phyloP scores from a whole-genome alignment of 53 echinoderm and acorn worm species.

The Echinarachnius parma region DNA sequence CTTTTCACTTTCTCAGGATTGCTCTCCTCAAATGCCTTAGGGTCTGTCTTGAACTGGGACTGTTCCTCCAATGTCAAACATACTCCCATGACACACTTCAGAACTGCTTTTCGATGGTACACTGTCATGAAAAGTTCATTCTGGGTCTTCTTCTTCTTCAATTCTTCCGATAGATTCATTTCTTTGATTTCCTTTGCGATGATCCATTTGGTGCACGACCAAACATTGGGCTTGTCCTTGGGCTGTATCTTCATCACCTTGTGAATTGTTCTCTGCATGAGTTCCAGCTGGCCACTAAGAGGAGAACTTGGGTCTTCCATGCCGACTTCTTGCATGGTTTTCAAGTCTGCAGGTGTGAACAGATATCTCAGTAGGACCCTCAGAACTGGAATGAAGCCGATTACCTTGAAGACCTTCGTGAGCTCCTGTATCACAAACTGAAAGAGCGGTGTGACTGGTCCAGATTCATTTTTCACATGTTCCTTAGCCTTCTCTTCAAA shows the following conservation, averaged over 20 bases:
- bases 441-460: constrained; percentile 7
- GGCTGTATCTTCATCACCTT: constrained; percentile 5
- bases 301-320: not conserved
- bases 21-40: constrained; percentile 7
- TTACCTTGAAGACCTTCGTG: not conserved
- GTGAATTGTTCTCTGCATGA: constrained; percentile 13
- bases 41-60: constrained; percentile 17
- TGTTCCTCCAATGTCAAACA: constrained; percentile 18
- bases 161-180: not conserved
- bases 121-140: constrained; percentile 6
- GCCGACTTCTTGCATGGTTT: constrained; percentile 7
- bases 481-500: constrained; percentile 13
- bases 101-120: constrained; percentile 9
- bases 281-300: constrained; percentile 11
- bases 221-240: constrained; percentile 10
- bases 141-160: not conserved
- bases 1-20: constrained; percentile 16
- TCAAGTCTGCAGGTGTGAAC: constrained; percentile 16
- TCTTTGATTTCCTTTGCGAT: constrained; percentile 17
- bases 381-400: constrained; percentile 21
- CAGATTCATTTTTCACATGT: not conserved
- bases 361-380: constrained; percentile 22
- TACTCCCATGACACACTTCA: constrained; percentile 20
- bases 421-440: constrained; percentile 29
- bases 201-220: constrained; percentile 36